phyloP scores from a whole-genome alignment of 92 coral and sea anemone species.

The Phenganax marumi region DNA sequence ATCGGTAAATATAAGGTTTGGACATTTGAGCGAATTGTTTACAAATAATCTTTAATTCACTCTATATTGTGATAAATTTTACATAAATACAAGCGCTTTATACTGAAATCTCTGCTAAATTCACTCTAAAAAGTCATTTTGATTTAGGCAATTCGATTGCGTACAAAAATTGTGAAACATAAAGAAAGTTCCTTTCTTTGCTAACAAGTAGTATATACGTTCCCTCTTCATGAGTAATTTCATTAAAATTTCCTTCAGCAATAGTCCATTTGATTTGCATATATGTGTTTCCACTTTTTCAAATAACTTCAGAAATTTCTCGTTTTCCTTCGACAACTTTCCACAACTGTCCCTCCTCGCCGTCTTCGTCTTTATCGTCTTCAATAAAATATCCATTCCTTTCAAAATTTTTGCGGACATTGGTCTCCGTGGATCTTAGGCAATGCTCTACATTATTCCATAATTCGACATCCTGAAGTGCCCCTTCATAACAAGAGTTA shows the following conservation, averaged over 20 bases:
- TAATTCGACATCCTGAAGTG: conserved; percentile 34
- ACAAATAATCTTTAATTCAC: neutral
- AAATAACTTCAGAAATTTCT: conserved; percentile 64
- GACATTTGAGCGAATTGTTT: no score
- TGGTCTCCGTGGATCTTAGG: conserved; percentile 61
- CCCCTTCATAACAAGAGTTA: neutral
- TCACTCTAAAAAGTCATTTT: neutral
- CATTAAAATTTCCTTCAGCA: neutral
- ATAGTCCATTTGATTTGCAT: conserved; percentile 9
- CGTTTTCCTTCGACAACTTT: conserved; percentile 73
- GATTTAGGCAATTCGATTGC: neutral
- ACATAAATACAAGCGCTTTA: neutral
- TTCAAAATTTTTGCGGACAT: conserved; percentile 73
- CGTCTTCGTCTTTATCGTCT: conserved; percentile 67
- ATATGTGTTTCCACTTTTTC: neutral
- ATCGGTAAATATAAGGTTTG: no score
- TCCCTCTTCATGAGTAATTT: neutral
- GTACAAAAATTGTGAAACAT: neutral
- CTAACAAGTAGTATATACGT: neutral
- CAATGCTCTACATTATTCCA: conserved; percentile 72
- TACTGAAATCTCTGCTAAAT: neutral
- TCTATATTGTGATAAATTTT: neutral
- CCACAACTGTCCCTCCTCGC: conserved; percentile 87
- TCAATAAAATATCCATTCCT: conserved; percentile 77
- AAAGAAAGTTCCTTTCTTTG: neutral